phyloP scores from a whole-genome alignment of 2,797 vertebrate species.

The Poeciliopsis presidionis region DNA sequence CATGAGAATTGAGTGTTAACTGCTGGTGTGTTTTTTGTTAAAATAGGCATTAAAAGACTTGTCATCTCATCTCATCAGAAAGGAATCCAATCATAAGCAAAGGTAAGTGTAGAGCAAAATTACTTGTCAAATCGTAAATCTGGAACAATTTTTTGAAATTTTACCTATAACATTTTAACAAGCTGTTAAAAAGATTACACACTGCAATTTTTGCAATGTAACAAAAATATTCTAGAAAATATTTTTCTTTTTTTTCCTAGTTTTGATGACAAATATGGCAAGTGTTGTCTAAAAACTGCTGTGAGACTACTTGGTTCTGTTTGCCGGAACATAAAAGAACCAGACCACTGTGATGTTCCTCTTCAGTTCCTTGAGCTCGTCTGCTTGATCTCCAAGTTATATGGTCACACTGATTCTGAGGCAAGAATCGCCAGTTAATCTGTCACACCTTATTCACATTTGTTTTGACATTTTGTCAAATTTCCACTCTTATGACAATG shows the following conservation, averaged over 20 bases:
- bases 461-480: neutral
- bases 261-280: conserved; percentile 29
- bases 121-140: neutral
- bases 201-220: neutral
- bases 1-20: neutral
- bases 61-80: neutral
- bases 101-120: conserved; percentile 16
- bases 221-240: neutral
- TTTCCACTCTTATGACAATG: neutral
- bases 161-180: neutral
- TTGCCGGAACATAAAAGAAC: neutral
- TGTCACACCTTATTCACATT: neutral
- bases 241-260: conserved; percentile 4
- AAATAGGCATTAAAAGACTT: conserved; percentile 18
- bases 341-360: neutral
- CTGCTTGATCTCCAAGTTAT: conserved; percentile 25
- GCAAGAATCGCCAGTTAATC: conserved; percentile 9
- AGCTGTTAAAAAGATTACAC: neutral
- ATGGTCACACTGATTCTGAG: conserved; percentile 19
- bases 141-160: neutral
- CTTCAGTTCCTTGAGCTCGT: conserved; percentile 39
- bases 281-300: conserved; percentile 44
- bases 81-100: neutral
- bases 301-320: conserved; percentile 24
- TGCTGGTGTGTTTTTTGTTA: neutral